A percentile compares a stretch with the other conserved stretches of the same genome.
phyloP scores from a whole-genome alignment of 23 tunicate species.

The Trididemnum nubilum region DNA sequence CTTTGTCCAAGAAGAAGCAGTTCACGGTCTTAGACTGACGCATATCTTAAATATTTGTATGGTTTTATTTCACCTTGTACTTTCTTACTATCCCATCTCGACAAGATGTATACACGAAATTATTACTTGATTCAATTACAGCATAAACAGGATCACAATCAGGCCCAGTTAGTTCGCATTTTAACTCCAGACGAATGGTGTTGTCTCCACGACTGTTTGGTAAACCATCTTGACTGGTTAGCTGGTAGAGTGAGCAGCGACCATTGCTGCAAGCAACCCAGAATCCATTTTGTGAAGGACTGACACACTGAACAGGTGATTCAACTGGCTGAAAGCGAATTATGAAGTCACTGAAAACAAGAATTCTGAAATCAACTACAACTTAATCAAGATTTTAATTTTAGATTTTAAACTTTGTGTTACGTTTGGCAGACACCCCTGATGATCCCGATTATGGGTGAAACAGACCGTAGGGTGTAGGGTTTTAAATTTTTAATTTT shows the following conservation, averaged over 20 bases:
- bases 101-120: conserved; percentile 41
- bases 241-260: conserved; percentile 27
- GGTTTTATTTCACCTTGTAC: no score
- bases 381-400: no score
- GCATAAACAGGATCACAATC: conserved; percentile 71
- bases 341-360: not conserved
- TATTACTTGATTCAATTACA: conserved; percentile 24
- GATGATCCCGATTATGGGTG: no score
- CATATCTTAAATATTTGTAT: no score
- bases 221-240: not conserved
- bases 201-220: not conserved
- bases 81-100: conserved; percentile 57
- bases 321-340: not conserved
- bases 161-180: conserved; percentile 52
- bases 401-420: no score
- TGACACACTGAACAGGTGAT: conserved; percentile 35
- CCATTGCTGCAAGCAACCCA: conserved; percentile 59
- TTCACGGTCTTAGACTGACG: no score
- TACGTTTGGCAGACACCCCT: no score
- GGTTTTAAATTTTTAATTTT: no score
- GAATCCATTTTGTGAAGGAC: not conserved
- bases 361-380: no score
- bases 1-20: no score
- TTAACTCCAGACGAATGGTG: not conserved
- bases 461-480: no score